Evolutionary conservation across 2,888 invertebrate genomes (phyloP), one percentile per base, ranked within the genome.

Genomic region (Agrotis exclamationis): DNA sequence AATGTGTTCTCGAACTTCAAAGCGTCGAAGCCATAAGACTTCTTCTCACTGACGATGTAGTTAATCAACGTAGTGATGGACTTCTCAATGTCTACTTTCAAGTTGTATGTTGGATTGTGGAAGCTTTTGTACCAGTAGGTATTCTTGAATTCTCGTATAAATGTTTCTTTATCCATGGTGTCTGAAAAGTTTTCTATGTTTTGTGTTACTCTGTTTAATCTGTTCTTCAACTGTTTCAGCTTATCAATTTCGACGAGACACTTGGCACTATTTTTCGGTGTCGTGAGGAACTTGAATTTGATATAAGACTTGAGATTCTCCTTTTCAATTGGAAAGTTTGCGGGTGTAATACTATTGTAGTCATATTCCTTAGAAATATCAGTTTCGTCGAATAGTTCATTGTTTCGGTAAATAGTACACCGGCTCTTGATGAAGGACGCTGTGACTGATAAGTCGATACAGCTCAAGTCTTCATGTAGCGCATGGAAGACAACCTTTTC

Each of bases 1-100:
- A 82, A 89, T 63, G 76, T 84, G 5, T 50, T 86, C 0, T 86
- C 78, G 47, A 88, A 90, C 70, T 88, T 90, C 68, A 91, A 84
- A 9, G 82, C 86, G 51, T 91, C 90, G 73, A 91, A 91, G 1
- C 74, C 76, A 57, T 84, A 91, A 1, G 91, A 90, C 70, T 91
- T 91, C 20, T 39, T 74, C 2, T 91, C 90, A 51, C 79, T 87
- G 18, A 83, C 72, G 18, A 92, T 90, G 66, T 91, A 91, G 75
- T 91, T 91, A n/a, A 92, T 90, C 50, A 91, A 79, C 57, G 89
- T 85, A 16, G 85, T 72, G 70, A 91, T 86, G 0, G 82, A 85
- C 80, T 88, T 89, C 28, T 91, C 91, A 65, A 91, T 79, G 2
- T 86, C 86, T 58, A 86, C 72, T 60, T 86, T 88, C 5, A 22